Base-by-base conservation (phyloP, 2,113 vertebrate species). In the Platysternon megacephalum region DNA sequence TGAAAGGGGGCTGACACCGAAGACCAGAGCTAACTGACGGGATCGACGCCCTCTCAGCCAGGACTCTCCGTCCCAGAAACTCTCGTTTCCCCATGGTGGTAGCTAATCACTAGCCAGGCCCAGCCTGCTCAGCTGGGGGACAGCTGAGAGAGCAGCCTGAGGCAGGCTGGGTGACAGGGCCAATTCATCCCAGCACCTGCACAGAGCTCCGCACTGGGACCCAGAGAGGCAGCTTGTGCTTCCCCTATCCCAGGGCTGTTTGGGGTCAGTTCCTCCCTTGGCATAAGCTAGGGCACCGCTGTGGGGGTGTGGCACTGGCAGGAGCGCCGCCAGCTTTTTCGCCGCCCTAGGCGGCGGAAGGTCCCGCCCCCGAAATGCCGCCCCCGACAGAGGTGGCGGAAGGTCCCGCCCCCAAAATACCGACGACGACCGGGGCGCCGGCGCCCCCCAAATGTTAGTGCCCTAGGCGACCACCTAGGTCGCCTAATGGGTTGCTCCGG, bases 181-280 rank as follows among this genome's bases (percentile, higher is more conserved):
- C 91, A 55, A 65, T 44, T 17, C 74, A 49, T 44, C 4, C 53
- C 61, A 87, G 12, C 82, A 4, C 14, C 17, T n/a, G 74, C 32
- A 1, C 44, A 46, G 56, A 83, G 53, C 11, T 28, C 53, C 21
- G 14, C 44, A 65, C 32, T 85, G 1, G 19, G n/a, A n/a, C 22
- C 2, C 44, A 35, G 29, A 26, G 72, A 56, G 32, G 56, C 7
- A 83, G 1, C 13, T 82, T 78, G 9, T 7, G 2, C 24, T 39
- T 11, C 2, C 39, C 49, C 4, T 44, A 35, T 4, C 6, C 35
- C 13, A n/a, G 5, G n/a, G 0, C 0, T 0, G 13, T 2, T 2
- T 9, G 4, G 6, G 52, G 5, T 1, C 51, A 11, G 35, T 81
- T 85, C 32, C 29, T 7, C 13, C 29, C 61, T 6, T 3, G 32